These are phyloP conservation scores for Tetragnatha versicolor DNA, from an alignment of 1,140 invertebrate genomes.

Conservation along the genomic window DNA sequence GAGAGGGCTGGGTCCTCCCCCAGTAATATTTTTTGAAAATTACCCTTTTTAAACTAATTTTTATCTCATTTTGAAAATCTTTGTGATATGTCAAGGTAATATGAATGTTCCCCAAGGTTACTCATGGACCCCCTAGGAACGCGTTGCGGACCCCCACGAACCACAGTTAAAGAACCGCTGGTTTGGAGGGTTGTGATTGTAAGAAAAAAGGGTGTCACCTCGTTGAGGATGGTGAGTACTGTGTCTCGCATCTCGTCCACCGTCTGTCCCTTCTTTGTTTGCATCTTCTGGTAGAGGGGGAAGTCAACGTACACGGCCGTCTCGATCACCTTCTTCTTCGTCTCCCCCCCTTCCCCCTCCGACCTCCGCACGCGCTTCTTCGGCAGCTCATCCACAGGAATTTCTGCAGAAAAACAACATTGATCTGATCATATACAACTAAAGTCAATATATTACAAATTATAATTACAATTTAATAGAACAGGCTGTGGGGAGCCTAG, in stretches of 20 bases:
- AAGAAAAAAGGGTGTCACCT: slow-evolving; percentile 8
- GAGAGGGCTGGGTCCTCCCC: no score
- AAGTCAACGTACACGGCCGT: slow-evolving; percentile 61
- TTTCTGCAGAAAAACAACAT: no score
- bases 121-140: not conserved
- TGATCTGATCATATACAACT: no score
- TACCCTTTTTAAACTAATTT: no score
- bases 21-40: no score
- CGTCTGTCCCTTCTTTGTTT: slow-evolving; percentile 37
- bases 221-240: slow-evolving; percentile 59
- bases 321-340: slow-evolving; percentile 58
- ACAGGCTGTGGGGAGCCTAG: no score
- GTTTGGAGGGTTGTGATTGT: not conserved
- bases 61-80: no score
- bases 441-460: no score
- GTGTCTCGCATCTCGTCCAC: slow-evolving; percentile 58
- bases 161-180: not conserved
- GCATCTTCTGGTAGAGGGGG: slow-evolving; percentile 52
- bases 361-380: no score
- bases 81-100: not conserved
- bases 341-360: not conserved
- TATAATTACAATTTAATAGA: no score
- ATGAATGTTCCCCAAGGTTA: not conserved
- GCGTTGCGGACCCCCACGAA: not conserved
- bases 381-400: no score